phyloP scores from a whole-genome alignment of 2,113 vertebrate genomes.

The Noturus placidus region DNA sequence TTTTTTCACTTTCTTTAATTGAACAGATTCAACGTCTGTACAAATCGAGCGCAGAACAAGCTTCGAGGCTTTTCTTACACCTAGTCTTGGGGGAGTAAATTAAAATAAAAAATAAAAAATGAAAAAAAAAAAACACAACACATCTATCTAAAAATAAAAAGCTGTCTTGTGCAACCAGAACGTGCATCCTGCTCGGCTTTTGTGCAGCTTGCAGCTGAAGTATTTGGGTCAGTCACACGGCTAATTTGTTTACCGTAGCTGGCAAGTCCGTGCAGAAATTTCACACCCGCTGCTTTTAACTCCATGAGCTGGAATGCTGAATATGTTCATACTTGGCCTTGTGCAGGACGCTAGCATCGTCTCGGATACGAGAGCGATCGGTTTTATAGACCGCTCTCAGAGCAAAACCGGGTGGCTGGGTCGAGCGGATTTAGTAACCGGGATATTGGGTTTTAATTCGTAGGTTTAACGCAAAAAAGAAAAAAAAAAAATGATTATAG shows the following conservation, averaged over 20 bases:
- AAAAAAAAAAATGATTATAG: neutral
- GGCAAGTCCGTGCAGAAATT: constrained; percentile 42
- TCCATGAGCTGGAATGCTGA: constrained; percentile 36
- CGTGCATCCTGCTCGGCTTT: constrained; percentile 33
- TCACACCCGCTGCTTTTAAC: constrained; percentile 26
- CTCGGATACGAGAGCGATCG: neutral
- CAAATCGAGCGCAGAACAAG: neutral
- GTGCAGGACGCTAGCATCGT: neutral
- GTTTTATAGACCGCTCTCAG: neutral
- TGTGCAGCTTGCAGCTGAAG: constrained; percentile 41
- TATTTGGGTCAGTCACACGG: constrained; percentile 53
- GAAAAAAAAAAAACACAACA: neutral
- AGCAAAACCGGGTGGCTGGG: neutral
- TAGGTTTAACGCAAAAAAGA: neutral
- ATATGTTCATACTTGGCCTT: constrained; percentile 37
- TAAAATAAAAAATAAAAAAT: neutral
- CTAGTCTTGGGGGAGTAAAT: neutral
- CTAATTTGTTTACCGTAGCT: constrained; percentile 50
- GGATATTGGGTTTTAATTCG: neutral
- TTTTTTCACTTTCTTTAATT: neutral
- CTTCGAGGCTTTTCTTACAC: neutral
- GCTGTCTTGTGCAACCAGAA: neutral
- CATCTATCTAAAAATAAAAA: constrained; percentile 23
- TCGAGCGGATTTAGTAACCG: neutral
- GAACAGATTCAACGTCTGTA: neutral